Conservation (phyloP, 2,113 vertebrate species). For the Athene noctua region DNA sequence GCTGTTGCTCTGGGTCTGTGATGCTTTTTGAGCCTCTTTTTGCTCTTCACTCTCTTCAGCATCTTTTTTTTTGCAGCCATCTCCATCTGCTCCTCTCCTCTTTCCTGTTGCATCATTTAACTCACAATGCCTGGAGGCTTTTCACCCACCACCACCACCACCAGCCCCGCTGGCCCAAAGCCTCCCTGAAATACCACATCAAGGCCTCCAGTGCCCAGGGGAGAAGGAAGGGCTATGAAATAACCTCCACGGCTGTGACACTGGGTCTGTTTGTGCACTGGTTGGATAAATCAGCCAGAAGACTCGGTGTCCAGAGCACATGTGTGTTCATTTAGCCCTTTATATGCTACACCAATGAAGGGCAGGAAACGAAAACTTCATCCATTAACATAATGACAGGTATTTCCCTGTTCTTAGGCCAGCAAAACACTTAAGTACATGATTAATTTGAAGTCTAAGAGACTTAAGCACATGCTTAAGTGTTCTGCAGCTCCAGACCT, state of each 20-base stretch:
- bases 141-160: background rate
- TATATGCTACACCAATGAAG: background rate
- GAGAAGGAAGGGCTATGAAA: background rate
- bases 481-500: conserved; percentile 15
- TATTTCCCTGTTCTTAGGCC: conserved; percentile 31
- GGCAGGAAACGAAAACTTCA: conserved; percentile 55
- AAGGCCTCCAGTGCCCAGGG: background rate
- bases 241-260: background rate
- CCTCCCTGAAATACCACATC: background rate
- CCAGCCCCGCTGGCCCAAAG: background rate
- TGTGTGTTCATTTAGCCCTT: background rate
- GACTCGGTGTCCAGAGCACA: background rate
- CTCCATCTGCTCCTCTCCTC: background rate
- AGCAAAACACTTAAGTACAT: conserved; percentile 50
- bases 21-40: background rate
- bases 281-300: background rate
- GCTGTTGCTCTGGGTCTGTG: background rate
- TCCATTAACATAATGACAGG: conserved; percentile 39
- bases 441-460: conserved; percentile 67
- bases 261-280: background rate
- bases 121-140: background rate
- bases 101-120: background rate
- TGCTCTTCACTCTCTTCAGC: background rate
- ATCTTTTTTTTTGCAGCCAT: background rate
- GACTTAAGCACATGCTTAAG: conserved; percentile 62